These are phyloP conservation scores for Heterohyrax brucei DNA, from an alignment of 2,797 vertebrate genomes.

Conservation along the genomic window DNA sequence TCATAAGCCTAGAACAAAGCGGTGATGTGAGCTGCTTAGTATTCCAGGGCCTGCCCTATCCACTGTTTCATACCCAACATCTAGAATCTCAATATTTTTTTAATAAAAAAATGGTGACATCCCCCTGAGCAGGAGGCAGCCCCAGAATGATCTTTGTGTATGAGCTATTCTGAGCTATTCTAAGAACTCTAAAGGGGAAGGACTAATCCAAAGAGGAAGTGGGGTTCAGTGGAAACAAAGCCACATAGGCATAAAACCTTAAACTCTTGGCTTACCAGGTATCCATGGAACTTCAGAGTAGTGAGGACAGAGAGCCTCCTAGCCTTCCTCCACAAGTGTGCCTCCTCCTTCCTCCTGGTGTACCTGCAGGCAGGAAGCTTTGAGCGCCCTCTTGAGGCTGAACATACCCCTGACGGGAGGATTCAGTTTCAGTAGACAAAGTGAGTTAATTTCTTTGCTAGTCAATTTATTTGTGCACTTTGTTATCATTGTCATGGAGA, in stretches of 20 bases:
- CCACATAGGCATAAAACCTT: not conserved
- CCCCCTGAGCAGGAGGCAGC: not conserved
- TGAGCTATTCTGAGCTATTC: not conserved
- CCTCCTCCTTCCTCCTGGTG: not conserved
- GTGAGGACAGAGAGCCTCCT: not conserved
- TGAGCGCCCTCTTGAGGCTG: constrained; percentile 14
- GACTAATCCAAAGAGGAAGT: not conserved
- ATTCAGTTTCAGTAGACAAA: not conserved
- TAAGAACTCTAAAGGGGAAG: not conserved
- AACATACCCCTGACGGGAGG: not conserved
- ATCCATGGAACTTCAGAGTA: not conserved
- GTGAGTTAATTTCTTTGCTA: not conserved
- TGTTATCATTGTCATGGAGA: not conserved
- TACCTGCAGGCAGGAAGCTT: not conserved
- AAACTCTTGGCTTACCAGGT: not conserved
- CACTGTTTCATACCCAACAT: not conserved
- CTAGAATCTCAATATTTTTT: constrained; percentile 23
- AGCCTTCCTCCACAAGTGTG: not conserved
- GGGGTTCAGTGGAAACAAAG: not conserved
- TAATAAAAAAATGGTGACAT: not conserved
- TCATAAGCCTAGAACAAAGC: not conserved
- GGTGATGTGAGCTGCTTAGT: not conserved
- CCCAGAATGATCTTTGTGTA: not conserved
- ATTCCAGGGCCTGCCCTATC: not conserved
- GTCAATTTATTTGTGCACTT: not conserved